A percentile compares a stretch with the other conserved stretches of the same genome.
phyloP scores from a whole-genome alignment of 2,113 vertebrate genomes.

The Amblyopsis rosae region DNA sequence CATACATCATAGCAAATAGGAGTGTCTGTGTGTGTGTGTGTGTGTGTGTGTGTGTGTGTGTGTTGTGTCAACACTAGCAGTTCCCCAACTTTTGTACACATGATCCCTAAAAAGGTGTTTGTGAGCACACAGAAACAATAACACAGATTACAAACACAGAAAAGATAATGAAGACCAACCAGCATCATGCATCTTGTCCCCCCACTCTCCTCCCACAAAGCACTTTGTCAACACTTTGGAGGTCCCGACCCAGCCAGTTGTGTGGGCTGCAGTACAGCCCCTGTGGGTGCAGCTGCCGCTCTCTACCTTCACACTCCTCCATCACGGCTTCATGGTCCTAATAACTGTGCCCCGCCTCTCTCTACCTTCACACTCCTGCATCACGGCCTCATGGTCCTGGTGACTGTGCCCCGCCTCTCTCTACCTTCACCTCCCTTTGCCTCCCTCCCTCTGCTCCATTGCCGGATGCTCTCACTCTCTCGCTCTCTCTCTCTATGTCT shows the following conservation, averaged over 20 bases:
- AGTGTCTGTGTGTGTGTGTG: not conserved
- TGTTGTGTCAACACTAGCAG: not conserved
- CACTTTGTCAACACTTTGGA: no score
- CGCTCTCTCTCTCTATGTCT: not conserved
- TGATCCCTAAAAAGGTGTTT: not conserved
- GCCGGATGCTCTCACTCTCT: not conserved
- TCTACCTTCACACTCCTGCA: conserved; percentile 11
- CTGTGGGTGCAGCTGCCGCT: not conserved
- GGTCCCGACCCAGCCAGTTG: not conserved
- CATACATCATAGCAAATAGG: not conserved
- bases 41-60: conserved; percentile 12
- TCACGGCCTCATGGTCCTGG: conserved; percentile 34
- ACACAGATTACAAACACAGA: no score
- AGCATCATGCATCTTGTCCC: no score
- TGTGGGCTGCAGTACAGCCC: not conserved
- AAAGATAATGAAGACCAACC: no score
- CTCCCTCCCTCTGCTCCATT: conserved; percentile 28
- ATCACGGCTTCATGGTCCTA: conserved; percentile 35
- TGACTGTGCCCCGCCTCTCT: not conserved
- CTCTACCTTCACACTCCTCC: conserved; percentile 10
- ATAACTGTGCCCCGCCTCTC: not conserved
- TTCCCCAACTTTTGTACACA: not conserved
- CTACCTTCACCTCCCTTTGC: not conserved
- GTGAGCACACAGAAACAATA: not conserved
- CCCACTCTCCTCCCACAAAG: no score